These are phyloP conservation scores for Heliocidaris tuberculata DNA, from an alignment of 35 echinoderm and acorn worm genomes.

Conservation along the genomic window DNA sequence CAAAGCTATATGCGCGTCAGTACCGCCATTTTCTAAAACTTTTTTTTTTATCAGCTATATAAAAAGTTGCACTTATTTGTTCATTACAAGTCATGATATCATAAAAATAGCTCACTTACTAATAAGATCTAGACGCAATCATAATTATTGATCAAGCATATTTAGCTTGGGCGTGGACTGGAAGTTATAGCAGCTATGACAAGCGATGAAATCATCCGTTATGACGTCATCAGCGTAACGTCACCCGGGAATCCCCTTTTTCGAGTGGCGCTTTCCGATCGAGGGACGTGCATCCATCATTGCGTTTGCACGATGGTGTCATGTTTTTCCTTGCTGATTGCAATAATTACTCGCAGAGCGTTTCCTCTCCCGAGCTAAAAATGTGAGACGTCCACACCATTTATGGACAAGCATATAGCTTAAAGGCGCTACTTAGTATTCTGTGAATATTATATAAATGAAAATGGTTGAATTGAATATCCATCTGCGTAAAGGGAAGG, in stretches of 20 bases:
- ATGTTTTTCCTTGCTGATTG: neutral
- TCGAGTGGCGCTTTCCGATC: neutral
- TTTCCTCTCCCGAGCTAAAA: neutral
- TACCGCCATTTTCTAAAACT: too few relatives aligned
- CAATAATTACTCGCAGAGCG: neutral
- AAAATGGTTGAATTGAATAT: too few relatives aligned
- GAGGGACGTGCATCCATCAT: neutral
- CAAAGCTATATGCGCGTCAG: too few relatives aligned
- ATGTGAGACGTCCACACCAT: neutral
- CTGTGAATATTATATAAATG: too few relatives aligned
- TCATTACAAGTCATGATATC: too few relatives aligned
- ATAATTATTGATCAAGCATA: neutral
- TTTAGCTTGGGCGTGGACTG: neutral
- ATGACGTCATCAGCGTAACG: neutral
- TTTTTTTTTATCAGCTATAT: too few relatives aligned
- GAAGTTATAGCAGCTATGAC: too few relatives aligned
- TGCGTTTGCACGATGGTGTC: neutral
- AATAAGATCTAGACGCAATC: neutral
- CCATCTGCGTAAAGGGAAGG: too few relatives aligned
- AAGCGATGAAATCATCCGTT: neutral
- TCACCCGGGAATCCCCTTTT: neutral
- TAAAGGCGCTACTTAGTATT: neutral
- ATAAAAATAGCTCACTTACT: too few relatives aligned
- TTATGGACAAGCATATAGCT: neutral
- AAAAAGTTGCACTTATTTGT: too few relatives aligned